phyloP scores from a whole-genome alignment of 2,888 invertebrate species.

The Panopea generosa region DNA sequence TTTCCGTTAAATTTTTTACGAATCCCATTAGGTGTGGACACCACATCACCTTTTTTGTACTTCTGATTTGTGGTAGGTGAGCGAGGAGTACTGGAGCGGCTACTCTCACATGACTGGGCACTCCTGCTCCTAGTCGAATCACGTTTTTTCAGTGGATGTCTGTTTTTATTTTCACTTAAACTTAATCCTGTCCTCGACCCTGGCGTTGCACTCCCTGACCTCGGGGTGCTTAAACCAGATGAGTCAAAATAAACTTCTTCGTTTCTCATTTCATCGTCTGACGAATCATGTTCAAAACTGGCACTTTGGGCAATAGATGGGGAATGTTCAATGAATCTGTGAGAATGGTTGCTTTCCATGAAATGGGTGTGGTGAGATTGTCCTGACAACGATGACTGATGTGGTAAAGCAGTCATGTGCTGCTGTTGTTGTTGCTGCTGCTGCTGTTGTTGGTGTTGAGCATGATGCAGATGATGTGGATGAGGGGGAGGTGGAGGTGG shows the following conservation, averaged over 20 bases:
- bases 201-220: conserved; percentile 95
- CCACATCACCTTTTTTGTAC: conserved; percentile 95
- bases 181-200: conserved; percentile 75
- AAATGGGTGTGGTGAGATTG: conserved; percentile 40
- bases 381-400: conserved; percentile 25
- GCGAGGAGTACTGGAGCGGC: conserved; percentile 82
- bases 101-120: conserved; percentile 82
- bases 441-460: conserved; percentile 33
- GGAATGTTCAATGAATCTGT: conserved; percentile 53
- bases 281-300: conserved; percentile 75
- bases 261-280: conserved; percentile 80
- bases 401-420: conserved; percentile 29
- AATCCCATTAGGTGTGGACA: conserved; percentile 96
- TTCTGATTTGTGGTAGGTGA: conserved; percentile 81
- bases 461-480: conserved; percentile 12
- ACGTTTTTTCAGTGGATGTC: conserved; percentile 80
- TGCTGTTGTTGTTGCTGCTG: conserved; percentile 33
- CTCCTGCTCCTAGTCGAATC: conserved; percentile 81
- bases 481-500: conserved; percentile 3
- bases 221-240: conserved; percentile 83
- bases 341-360: conserved; percentile 48
- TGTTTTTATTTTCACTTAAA: conserved; percentile 63
- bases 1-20: conserved; percentile 99
- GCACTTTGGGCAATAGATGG: conserved; percentile 64
- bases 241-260: conserved; percentile 80